Conservation (phyloP, 2,888 invertebrate genomes). For the Lasioglossum oenotherae region DNA sequence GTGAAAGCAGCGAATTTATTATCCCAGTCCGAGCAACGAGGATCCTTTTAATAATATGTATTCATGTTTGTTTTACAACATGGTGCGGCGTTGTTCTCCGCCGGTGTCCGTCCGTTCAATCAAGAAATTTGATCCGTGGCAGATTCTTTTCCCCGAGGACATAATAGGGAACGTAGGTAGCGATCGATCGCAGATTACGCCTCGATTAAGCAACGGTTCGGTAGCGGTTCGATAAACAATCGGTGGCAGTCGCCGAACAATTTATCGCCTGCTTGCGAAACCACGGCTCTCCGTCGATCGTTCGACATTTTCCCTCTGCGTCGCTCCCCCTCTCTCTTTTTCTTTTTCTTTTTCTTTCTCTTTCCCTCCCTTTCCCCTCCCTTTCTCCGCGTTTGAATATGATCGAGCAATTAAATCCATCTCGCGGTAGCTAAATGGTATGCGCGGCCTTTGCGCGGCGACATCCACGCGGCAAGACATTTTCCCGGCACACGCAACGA, state of each 20-base stretch:
- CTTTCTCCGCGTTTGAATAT: slow-evolving; percentile 40
- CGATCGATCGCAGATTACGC: slow-evolving; percentile 49
- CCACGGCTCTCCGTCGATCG: slow-evolving; percentile 45
- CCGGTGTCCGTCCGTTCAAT: background rate
- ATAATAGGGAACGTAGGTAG: slow-evolving; percentile 54
- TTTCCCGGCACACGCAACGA: slow-evolving; percentile 54
- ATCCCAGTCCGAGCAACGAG: background rate
- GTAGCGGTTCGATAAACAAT: slow-evolving; percentile 66
- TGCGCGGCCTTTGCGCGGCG: slow-evolving; percentile 53
- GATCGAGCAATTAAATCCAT: slow-evolving; percentile 64
- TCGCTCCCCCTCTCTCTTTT: background rate
- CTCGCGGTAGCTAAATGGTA: slow-evolving; percentile 53
- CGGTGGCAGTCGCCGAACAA: slow-evolving; percentile 44
- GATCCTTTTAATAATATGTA: background rate
- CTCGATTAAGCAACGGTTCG: slow-evolving; percentile 56
- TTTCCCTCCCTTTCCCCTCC: background rate
- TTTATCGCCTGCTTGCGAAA: slow-evolving; percentile 60
- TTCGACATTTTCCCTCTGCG: slow-evolving; percentile 55
- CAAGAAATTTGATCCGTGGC: slow-evolving; percentile 46
- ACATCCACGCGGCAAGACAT: slow-evolving; percentile 46
- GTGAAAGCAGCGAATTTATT: slow-evolving; percentile 35
- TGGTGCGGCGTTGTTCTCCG: background rate
- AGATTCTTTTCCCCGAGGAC: slow-evolving; percentile 39
- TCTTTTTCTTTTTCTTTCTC: background rate
- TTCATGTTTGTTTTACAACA: background rate